Evolutionary conservation across 2,113 vertebrate genomes (phyloP).

Genomic region (Jacana jacana): DNA sequence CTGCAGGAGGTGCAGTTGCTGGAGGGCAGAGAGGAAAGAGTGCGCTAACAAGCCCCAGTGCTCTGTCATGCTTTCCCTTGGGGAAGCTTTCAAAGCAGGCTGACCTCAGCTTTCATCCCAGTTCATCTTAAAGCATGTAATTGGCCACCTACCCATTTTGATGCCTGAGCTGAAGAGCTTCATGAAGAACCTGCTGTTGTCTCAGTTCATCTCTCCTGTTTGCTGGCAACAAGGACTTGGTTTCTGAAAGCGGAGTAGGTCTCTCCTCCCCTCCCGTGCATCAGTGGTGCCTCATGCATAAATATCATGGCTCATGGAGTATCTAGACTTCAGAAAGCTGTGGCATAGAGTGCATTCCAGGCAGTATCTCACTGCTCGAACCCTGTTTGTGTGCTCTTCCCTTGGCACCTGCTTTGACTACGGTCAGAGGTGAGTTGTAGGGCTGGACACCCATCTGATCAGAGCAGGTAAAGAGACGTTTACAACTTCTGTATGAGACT

Average conservation of each 20-base stretch:
- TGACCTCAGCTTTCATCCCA: not conserved
- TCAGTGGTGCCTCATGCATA: not conserved
- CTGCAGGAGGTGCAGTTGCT: not conserved
- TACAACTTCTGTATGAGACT: accelerated
- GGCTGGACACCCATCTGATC: not conserved
- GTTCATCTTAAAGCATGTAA: not conserved
- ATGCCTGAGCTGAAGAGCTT: not conserved
- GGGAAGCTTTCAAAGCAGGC: not conserved
- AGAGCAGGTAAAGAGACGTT: not conserved
- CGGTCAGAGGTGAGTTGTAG: not conserved
- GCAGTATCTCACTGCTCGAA: not conserved
- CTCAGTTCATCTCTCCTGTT: not conserved
- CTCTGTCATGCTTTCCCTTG: not conserved
- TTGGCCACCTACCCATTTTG: not conserved
- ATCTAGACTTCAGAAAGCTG: not conserved
- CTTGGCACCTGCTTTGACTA: not conserved
- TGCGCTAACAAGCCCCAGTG: not conserved
- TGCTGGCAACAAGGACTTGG: not conserved
- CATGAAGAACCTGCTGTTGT: not conserved
- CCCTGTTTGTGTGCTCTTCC: not conserved
- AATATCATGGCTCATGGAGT: not conserved
- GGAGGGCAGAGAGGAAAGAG: not conserved
- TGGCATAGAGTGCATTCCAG: accelerated
- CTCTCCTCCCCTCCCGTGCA: not conserved
- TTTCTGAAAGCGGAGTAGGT: conserved; percentile 7